Percentiles rank a stretch among this genome's conserved stretches.
These are phyloP conservation scores for Fulmarus glacialis DNA, from an alignment of 2,113 vertebrate species.

Conservation along the genomic window DNA sequence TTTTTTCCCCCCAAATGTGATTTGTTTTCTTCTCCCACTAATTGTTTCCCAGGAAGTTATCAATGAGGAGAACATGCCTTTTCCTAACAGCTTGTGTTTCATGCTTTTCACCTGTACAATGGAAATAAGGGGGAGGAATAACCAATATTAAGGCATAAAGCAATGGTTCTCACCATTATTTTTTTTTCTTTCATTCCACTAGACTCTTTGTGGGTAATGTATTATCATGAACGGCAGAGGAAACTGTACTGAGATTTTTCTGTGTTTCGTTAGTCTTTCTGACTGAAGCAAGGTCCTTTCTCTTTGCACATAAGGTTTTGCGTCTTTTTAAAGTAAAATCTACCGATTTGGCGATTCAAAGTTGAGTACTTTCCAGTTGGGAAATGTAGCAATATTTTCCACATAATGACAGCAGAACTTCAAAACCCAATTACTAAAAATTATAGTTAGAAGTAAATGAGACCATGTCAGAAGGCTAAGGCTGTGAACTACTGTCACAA, in stretches of 20 bases:
- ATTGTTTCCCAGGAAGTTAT: neutral
- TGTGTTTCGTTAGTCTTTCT: neutral
- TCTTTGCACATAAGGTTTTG: neutral
- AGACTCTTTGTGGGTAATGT: neutral
- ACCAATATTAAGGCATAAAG: neutral
- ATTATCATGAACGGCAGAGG: neutral
- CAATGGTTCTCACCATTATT: neutral
- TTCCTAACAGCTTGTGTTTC: neutral
- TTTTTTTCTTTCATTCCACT: neutral
- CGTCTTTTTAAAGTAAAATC: neutral
- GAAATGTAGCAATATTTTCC: neutral
- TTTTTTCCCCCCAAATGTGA: fast-evolving
- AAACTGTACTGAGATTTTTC: neutral
- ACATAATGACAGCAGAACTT: neutral
- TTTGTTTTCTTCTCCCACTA: neutral
- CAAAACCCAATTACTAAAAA: neutral
- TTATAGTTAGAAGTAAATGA: neutral
- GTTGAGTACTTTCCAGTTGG: neutral
- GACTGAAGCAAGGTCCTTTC: neutral
- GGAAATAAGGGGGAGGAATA: neutral
- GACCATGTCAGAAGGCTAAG: neutral
- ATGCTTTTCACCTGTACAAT: neutral
- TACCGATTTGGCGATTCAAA: neutral
- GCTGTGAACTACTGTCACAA: neutral
- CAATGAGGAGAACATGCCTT: neutral